Evolutionary conservation across 2,113 vertebrate species (phyloP).

Genomic region (Thunnus maccoyii): DNA sequence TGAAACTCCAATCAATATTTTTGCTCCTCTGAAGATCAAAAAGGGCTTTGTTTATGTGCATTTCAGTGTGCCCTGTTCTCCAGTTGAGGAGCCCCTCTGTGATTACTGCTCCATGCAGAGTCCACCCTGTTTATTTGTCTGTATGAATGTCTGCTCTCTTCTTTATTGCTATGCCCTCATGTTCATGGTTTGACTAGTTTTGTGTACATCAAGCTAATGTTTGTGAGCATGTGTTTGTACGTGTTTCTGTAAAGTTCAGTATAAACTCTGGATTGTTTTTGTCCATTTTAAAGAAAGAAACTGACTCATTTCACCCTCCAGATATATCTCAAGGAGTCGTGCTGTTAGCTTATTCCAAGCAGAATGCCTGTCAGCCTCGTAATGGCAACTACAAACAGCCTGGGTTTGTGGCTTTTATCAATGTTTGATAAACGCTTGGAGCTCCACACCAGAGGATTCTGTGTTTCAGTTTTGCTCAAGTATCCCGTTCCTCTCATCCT

Average conservation of each 20-base stretch:
- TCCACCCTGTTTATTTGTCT: constrained; percentile 54
- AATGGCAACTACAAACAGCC: constrained; percentile 90
- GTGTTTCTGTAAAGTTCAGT: constrained; percentile 12
- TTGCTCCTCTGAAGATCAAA: constrained; percentile 78
- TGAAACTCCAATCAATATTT: constrained; percentile 76
- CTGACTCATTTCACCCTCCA: constrained; percentile 32
- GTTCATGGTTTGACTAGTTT: constrained; percentile 16
- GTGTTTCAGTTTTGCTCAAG: constrained; percentile 64
- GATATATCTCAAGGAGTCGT: constrained; percentile 46
- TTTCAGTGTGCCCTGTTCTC: constrained; percentile 43
- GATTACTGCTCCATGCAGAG: constrained; percentile 54
- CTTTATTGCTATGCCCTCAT: constrained; percentile 36
- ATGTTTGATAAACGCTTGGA: constrained; percentile 90
- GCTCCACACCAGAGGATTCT: constrained; percentile 70
- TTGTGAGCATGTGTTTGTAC: constrained; percentile 15
- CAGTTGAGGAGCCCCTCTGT: constrained; percentile 53
- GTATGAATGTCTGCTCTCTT: constrained; percentile 48
- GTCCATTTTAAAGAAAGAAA: constrained; percentile 37
- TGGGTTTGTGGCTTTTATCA: constrained; percentile 89
- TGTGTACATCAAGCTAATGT: constrained; percentile 16
- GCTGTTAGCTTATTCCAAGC: constrained; percentile 34
- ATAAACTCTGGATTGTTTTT: constrained; percentile 2
- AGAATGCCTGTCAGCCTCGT: constrained; percentile 76
- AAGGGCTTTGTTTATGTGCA: constrained; percentile 67
- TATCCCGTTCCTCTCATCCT: constrained; percentile 59